Evolutionary conservation across 2,888 invertebrate genomes (phyloP).

Genomic region (Octonoba sinensis): DNA sequence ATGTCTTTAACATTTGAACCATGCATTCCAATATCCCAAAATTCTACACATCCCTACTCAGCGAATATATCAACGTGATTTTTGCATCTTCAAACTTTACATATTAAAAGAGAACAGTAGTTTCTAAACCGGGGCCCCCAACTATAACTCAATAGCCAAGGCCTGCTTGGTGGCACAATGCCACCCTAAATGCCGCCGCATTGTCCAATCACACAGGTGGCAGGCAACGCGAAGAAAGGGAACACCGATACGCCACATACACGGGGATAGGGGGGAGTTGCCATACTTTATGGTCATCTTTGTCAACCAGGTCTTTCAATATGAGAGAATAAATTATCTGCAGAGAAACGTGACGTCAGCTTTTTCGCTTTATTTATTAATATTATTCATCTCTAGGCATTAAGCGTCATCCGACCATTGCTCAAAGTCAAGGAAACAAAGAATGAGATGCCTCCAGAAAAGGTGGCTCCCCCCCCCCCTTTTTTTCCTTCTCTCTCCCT

Average conservation of each 20-base stretch:
- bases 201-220: conserved; percentile 59
- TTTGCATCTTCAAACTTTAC: background rate
- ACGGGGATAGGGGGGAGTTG: conserved; percentile 26
- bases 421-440: conserved; percentile 55
- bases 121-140: conserved; percentile 21
- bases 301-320: conserved; percentile 62
- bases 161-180: conserved; percentile 36
- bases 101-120: conserved; percentile 30
- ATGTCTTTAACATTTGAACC: background rate
- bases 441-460: conserved; percentile 33
- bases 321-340: conserved; percentile 58
- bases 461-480: background rate
- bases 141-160: no score
- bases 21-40: background rate
- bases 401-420: conserved; percentile 42
- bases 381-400: conserved; percentile 10
- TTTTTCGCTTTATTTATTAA: conserved; percentile 14
- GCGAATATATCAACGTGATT: conserved; percentile 7
- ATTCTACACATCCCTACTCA: background rate
- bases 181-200: conserved; percentile 50
- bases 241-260: conserved; percentile 33
- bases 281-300: conserved; percentile 63
- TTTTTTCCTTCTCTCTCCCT: background rate
- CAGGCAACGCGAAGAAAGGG: conserved; percentile 25
- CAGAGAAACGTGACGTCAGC: conserved; percentile 18